Evolutionary conservation across 2,797 vertebrate species (phyloP), one percentile per base, ranked within the genome.

Genomic region (Sandelia bainsii): DNA sequence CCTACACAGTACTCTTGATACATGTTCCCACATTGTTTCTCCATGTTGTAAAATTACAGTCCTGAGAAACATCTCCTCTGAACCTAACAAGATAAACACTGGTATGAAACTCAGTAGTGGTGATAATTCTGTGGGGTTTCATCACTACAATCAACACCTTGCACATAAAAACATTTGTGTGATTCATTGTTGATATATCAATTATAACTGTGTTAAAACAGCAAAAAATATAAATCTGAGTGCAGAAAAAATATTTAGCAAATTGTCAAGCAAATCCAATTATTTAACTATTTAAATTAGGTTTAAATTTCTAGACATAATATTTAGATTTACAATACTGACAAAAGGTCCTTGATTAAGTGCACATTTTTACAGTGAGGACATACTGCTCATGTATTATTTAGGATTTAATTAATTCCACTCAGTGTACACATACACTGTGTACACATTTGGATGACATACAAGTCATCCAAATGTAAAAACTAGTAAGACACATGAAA

Each of bases 401-500:
- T 42, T 54, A 46, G 3, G 32, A 54, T 37, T 56, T 20, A 46
- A 72, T 61, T 75, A 25, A 19, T 45, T 56, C 73, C 59, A 51
- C 45, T 79, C 67, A 66, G 11, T 34, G 42, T 56, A 53, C 53
- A 45, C 32, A 54, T 48, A n/a, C n/a, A n/a, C n/a, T n/a, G n/a
- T n/a, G n/a, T n/a, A n/a, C n/a, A n/a, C n/a, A n/a, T n/a, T n/a
- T n/a, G n/a, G n/a, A n/a, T n/a, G n/a, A n/a, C n/a, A n/a, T n/a
- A 64, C 56, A 27, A n/a, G 20, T 51, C 44, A 45, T 67, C 39
- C 63, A 72, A 74, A 76, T 69, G 45, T 16, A 60, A 57, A 71
- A 81, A 62, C 40, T 72, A 78, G 67, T 73, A 80, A 77, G 27
- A 51, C 37, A 37, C 37, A 34, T 39, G 62, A 32, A 83, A 81